phyloP scores from a whole-genome alignment of 2,113 vertebrate species.

The Onychostoma macrolepis region DNA sequence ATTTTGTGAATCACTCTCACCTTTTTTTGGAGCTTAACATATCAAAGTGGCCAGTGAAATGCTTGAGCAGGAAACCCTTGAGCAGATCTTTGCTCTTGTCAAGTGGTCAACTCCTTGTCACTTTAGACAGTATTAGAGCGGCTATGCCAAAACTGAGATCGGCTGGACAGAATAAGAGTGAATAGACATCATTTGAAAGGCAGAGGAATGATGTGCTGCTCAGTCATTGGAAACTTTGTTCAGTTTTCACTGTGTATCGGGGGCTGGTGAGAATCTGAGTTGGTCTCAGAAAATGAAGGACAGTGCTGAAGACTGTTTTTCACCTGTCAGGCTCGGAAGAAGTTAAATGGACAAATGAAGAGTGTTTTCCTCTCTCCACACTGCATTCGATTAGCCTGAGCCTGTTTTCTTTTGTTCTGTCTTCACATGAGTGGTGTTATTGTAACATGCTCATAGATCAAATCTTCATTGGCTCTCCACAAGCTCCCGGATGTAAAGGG shows the following conservation, averaged over 20 bases:
- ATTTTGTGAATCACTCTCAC: background rate
- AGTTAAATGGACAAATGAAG: background rate
- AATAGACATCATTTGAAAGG: background rate
- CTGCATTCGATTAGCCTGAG: background rate
- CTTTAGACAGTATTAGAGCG: constrained; percentile 2
- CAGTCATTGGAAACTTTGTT: background rate
- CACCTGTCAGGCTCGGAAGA: background rate
- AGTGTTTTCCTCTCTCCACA: background rate
- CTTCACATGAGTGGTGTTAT: constrained; percentile 23
- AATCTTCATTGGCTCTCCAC: background rate
- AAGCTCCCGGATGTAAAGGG: background rate
- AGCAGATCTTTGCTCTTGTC: constrained; percentile 8
- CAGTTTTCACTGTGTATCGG: background rate
- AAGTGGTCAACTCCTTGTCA: background rate
- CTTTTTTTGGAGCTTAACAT: background rate
- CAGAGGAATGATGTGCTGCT: background rate
- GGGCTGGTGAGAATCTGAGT: background rate
- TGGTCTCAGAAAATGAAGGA: background rate
- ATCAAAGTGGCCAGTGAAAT: background rate
- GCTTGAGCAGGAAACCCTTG: background rate
- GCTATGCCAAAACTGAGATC: background rate
- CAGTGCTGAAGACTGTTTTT: background rate
- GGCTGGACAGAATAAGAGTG: background rate
- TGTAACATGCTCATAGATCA: constrained; percentile 24
- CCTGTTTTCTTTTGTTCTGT: background rate